These are phyloP conservation scores for Abrostola tripartita DNA, from an alignment of 2,888 invertebrate genomes.

Conservation along the genomic window DNA sequence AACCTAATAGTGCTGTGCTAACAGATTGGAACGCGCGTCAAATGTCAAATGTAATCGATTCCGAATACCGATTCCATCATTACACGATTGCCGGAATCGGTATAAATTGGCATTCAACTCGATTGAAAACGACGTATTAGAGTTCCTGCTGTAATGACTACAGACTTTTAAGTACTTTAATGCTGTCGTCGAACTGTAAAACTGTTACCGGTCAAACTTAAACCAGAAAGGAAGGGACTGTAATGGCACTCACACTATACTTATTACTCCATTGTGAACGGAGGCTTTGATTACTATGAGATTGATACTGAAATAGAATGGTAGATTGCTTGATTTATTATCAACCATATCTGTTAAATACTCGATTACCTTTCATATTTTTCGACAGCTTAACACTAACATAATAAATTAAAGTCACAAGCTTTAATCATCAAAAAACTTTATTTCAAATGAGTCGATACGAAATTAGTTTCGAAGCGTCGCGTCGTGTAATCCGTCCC, in stretches of 20 bases:
- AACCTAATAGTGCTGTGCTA: background rate
- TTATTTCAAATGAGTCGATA: constrained; percentile 49
- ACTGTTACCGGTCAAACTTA: background rate
- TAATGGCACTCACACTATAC: constrained; percentile 5
- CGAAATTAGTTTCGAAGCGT: constrained; percentile 46
- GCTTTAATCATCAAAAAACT: constrained; percentile 35
- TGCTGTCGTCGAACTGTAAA: constrained; percentile 6
- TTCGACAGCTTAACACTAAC: background rate
- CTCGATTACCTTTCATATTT: no score
- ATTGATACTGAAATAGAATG: no score
- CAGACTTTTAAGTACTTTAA: constrained; percentile 30
- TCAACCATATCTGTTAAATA: no score
- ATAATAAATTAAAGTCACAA: constrained; percentile 31
- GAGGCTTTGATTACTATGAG: no score
- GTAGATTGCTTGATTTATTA: background rate
- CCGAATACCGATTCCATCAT: constrained; percentile 31
- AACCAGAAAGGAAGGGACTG: constrained; percentile 8
- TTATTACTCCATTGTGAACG: background rate
- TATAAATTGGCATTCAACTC: constrained; percentile 38
- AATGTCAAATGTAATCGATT: constrained; percentile 34
- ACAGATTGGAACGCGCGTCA: constrained; percentile 20
- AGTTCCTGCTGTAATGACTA: constrained; percentile 26
- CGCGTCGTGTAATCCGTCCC: constrained; percentile 49
- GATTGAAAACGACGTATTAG: constrained; percentile 24
- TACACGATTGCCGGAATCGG: constrained; percentile 39